phyloP scores from a whole-genome alignment of 2,113 vertebrate genomes.

The Chloropsis cyanopogon region DNA sequence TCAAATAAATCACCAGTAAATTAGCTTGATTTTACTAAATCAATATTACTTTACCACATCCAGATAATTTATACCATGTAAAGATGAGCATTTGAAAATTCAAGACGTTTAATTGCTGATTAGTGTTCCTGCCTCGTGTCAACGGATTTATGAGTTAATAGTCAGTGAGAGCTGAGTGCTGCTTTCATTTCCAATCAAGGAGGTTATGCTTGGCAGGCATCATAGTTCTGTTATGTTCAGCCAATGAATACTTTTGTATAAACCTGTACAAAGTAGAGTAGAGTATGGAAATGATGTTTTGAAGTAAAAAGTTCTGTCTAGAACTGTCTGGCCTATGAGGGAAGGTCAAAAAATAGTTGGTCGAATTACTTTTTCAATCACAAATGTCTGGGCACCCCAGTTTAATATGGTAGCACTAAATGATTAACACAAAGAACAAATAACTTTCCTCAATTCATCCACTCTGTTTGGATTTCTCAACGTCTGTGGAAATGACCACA shows the following conservation, averaged over 20 bases:
- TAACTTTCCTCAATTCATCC: not conserved
- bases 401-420: not conserved
- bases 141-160: not conserved
- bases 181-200: not conserved
- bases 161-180: not conserved
- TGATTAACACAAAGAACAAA: not conserved
- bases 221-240: not conserved
- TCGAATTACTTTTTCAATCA: not conserved
- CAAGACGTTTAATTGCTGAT: not conserved
- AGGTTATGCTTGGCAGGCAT: constrained; percentile 19
- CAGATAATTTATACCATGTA: not conserved
- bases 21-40: not conserved
- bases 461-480: not conserved
- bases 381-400: not conserved
- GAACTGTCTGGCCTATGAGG: not conserved
- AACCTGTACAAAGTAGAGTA: not conserved
- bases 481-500: not conserved
- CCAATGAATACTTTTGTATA: not conserved
- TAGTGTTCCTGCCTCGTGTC: not conserved
- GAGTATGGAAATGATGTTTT: not conserved
- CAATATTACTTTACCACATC: not conserved
- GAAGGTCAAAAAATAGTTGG: not conserved
- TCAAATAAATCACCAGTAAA: not conserved
- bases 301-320: not conserved
- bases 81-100: not conserved